Evolutionary conservation across 2,888 invertebrate species (phyloP).

Genomic region (Clostera curtula): DNA sequence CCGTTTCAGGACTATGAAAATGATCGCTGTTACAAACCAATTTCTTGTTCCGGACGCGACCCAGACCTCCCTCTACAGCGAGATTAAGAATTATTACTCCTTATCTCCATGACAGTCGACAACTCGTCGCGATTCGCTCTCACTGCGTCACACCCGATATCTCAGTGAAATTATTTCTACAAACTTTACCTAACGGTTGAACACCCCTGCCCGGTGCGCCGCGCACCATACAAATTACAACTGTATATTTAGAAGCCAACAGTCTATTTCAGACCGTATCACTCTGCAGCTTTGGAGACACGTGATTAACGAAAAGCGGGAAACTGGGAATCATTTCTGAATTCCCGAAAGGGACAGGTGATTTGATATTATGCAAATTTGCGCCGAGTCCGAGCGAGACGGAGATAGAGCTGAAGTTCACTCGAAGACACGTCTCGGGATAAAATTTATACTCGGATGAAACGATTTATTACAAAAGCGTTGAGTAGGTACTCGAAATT

Average conservation of each 20-base stretch:
- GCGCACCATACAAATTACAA: constrained; percentile 21
- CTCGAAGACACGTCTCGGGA: constrained; percentile 39
- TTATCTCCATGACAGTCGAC: constrained; percentile 59
- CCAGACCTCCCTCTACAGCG: constrained; percentile 29
- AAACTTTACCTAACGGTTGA: constrained; percentile 59
- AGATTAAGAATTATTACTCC: constrained; percentile 66
- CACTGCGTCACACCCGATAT: constrained; percentile 43
- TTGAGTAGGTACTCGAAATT: constrained; percentile 71
- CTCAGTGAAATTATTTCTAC: constrained; percentile 65
- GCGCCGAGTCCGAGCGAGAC: constrained; percentile 41
- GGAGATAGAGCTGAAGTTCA: constrained; percentile 44
- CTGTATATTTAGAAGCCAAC: constrained; percentile 27
- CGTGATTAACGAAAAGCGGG: constrained; percentile 68
- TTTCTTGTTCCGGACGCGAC: constrained; percentile 30
- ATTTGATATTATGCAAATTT: constrained; percentile 64
- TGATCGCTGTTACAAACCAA: constrained; percentile 50
- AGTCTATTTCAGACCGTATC: constrained; percentile 24
- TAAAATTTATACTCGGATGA: constrained; percentile 68
- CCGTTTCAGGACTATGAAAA: constrained; percentile 34
- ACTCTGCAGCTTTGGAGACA: constrained; percentile 39
- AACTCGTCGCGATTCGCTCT: constrained; percentile 58
- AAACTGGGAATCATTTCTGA: constrained; percentile 71
- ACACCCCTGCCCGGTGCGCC: constrained; percentile 32
- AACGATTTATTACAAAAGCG: constrained; percentile 75
- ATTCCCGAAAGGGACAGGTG: constrained; percentile 65